A percentile compares a stretch with the other conserved stretches of the same genome.
Evolutionary conservation across 1,140 invertebrate species (phyloP).

Genomic region (Olivierus martensii): DNA sequence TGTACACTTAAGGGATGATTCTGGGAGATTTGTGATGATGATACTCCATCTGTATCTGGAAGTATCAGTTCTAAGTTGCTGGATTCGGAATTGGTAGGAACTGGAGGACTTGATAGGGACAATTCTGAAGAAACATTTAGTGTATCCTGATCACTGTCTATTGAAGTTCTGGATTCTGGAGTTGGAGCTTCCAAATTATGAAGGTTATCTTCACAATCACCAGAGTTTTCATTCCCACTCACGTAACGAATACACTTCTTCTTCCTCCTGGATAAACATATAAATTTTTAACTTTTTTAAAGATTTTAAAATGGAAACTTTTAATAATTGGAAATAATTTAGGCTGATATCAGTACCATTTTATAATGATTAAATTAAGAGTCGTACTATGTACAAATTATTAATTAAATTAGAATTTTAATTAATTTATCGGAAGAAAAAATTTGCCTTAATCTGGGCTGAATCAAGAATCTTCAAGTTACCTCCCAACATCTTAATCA

Average conservation of each 20-base stretch:
- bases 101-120: slow-evolving; percentile 10
- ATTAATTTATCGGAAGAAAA: too few species aligned
- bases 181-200: slow-evolving; percentile 42
- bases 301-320: too few species aligned
- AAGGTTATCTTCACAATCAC: slow-evolving; percentile 35
- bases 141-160: slow-evolving; percentile 40
- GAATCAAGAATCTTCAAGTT: too few species aligned
- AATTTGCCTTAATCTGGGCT: too few species aligned
- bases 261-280: slow-evolving; percentile 66
- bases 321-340: too few species aligned
- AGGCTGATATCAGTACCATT: too few species aligned
- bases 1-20: slow-evolving; percentile 13
- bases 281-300: too few species aligned
- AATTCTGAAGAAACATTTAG: slow-evolving; percentile 7
- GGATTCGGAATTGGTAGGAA: not conserved
- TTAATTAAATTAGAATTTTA: too few species aligned
- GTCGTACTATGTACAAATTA: too few species aligned
- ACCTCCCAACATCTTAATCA: too few species aligned
- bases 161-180: slow-evolving; percentile 41
- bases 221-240: slow-evolving; percentile 55
- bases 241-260: slow-evolving; percentile 96
- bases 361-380: too few species aligned
- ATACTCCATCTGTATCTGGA: not conserved
- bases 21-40: not conserved
- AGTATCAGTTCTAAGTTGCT: not conserved